Conservation (phyloP, 2,113 vertebrate genomes). For the Cottus gobio region DNA sequence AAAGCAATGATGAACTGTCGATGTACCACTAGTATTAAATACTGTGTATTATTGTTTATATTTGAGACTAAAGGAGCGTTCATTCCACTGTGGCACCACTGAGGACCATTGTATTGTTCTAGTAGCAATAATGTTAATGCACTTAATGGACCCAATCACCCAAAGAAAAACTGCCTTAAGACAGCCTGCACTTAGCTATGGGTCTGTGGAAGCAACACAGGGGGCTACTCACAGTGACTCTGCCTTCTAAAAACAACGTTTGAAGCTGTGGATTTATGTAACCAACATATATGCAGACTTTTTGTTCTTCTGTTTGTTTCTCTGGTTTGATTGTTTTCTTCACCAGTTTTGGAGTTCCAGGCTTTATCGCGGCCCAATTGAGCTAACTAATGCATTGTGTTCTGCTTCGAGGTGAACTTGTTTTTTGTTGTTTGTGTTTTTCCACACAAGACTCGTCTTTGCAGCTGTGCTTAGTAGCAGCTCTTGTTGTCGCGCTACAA, state of each 20-base stretch:
- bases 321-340: slow-evolving; percentile 31
- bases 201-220: slow-evolving; percentile 34
- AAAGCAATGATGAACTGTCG: slow-evolving; percentile 45
- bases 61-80: slow-evolving; percentile 57
- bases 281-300: slow-evolving; percentile 46
- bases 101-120: slow-evolving; percentile 68
- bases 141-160: slow-evolving; percentile 72
- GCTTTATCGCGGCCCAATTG: slow-evolving; percentile 16
- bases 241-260: slow-evolving; percentile 25
- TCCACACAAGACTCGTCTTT: not conserved
- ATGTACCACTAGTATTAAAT: slow-evolving; percentile 75
- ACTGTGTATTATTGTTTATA: slow-evolving; percentile 68
- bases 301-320: slow-evolving; percentile 24
- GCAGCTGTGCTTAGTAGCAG: not conserved
- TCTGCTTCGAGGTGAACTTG: slow-evolving; percentile 22
- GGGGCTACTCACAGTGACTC: slow-evolving; percentile 46
- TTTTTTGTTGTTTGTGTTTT: not conserved
- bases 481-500: not conserved
- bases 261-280: slow-evolving; percentile 64
- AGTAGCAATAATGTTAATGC: slow-evolving; percentile 69
- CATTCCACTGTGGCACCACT: slow-evolving; percentile 65
- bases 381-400: slow-evolving; percentile 20
- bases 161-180: slow-evolving; percentile 70
- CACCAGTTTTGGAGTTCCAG: slow-evolving; percentile 1
- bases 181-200: slow-evolving; percentile 37